Evolutionary conservation across 2,797 vertebrate genomes (phyloP).

Genomic region (Neomorphus geoffroyi): DNA sequence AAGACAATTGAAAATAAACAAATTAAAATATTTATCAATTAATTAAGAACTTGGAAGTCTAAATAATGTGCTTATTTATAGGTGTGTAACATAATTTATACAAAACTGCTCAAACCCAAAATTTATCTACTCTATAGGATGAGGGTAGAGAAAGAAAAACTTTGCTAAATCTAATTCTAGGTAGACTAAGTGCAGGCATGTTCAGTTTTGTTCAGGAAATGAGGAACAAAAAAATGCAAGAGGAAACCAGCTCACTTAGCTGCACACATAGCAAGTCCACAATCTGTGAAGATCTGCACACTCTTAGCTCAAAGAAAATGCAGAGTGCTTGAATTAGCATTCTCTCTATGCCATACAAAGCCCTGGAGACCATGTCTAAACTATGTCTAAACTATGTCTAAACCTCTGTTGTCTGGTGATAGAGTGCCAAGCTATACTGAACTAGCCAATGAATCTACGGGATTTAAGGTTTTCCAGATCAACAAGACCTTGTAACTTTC

Average conservation of each 20-base stretch:
- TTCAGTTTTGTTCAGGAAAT: neutral
- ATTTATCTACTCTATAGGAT: neutral
- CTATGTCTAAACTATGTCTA: neutral
- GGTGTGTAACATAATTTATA: neutral
- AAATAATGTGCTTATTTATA: neutral
- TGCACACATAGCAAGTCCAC: neutral
- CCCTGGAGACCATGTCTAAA: neutral
- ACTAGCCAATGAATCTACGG: neutral
- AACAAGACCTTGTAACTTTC: neutral
- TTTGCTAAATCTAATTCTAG: neutral
- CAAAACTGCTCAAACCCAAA: neutral
- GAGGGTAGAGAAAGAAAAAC: neutral
- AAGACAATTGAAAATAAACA: neutral
- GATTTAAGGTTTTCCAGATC: neutral
- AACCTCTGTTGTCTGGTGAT: neutral
- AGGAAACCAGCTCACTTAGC: neutral
- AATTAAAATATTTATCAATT: neutral
- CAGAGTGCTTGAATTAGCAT: neutral
- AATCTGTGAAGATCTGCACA: neutral
- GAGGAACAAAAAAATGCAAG: neutral
- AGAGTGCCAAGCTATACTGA: neutral
- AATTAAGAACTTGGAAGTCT: neutral
- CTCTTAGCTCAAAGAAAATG: neutral
- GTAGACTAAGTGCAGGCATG: neutral
- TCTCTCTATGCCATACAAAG: neutral